Percentiles rank a stretch among this genome's conserved stretches.
Evolutionary conservation across 2,888 invertebrate genomes (phyloP).

Genomic region (Hyposoter didymator): DNA sequence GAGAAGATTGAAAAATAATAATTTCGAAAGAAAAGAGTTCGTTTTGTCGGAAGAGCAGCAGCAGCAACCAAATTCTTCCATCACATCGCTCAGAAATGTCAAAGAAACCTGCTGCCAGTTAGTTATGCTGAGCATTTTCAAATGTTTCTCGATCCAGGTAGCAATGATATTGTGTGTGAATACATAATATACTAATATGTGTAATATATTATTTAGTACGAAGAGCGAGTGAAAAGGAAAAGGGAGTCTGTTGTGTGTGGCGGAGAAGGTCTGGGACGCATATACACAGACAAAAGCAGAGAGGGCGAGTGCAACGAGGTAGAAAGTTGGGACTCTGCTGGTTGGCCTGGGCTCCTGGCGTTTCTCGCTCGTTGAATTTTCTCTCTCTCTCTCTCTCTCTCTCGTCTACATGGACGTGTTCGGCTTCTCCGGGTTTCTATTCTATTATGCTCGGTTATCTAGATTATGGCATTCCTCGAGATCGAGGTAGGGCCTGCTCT

Average conservation of each 20-base stretch:
- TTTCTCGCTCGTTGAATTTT: conserved; percentile 53
- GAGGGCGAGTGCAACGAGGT: conserved; percentile 81
- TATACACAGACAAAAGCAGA: conserved; percentile 71
- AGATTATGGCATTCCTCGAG: conserved; percentile 83
- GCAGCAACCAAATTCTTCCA: not conserved
- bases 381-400: conserved; percentile 28
- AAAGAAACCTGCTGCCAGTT: conserved; percentile 24
- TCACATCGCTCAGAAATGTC: conserved; percentile 16
- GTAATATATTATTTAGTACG: conserved; percentile 16
- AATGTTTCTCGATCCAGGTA: conserved; percentile 37
- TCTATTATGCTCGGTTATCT: conserved; percentile 83
- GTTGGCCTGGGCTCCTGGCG: conserved; percentile 57
- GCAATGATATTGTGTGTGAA: conserved; percentile 29
- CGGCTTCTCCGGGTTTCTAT: conserved; percentile 71
- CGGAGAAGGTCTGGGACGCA: conserved; percentile 44
- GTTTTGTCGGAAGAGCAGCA: not conserved
- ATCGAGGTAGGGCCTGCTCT: conserved; percentile 72
- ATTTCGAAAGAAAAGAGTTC: too few relatives aligned
- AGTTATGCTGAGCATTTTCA: conserved; percentile 32
- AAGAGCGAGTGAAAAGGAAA: conserved; percentile 49
- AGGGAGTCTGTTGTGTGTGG: conserved; percentile 49
- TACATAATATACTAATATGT: conserved; percentile 11
- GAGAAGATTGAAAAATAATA: too few relatives aligned
- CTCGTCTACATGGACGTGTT: conserved; percentile 25
- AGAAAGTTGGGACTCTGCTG: conserved; percentile 78